These are phyloP conservation scores for Pemphigus obesinymphae DNA, from an alignment of 1,140 invertebrate species.

Conservation along the genomic window DNA sequence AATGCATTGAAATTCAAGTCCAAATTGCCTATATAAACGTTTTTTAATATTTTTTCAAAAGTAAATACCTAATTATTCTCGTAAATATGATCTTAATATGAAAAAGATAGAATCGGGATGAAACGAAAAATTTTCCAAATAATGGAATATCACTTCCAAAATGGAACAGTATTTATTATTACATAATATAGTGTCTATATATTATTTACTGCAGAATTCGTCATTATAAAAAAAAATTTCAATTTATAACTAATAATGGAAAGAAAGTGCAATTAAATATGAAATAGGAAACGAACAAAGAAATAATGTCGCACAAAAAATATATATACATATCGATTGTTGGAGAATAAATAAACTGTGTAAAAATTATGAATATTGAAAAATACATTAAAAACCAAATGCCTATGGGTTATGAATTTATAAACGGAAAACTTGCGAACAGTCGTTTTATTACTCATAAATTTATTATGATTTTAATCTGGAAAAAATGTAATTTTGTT, in stretches of 20 bases:
- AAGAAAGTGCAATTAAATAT: not conserved
- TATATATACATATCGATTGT: not conserved
- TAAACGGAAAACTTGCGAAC: not conserved
- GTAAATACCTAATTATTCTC: too few species aligned
- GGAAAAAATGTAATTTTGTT: constrained; percentile 22
- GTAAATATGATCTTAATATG: too few species aligned
- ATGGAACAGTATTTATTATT: too few species aligned
- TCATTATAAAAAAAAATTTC: not conserved
- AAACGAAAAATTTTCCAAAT: too few species aligned
- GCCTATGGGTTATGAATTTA: constrained; percentile 8
- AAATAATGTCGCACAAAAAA: not conserved
- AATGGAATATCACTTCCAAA: too few species aligned
- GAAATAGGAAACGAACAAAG: not conserved
- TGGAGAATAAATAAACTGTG: not conserved
- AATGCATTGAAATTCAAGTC: too few species aligned
- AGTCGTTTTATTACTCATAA: not conserved
- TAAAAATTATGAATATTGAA: constrained; percentile 1
- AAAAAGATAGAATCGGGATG: too few species aligned
- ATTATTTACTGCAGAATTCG: too few species aligned
- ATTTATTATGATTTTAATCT: constrained; percentile 14
- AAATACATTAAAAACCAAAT: not conserved
- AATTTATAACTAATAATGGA: not conserved
- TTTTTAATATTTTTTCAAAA: too few species aligned
- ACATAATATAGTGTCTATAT: too few species aligned
- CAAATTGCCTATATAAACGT: too few species aligned